These are phyloP conservation scores for Philereme transversata DNA, from an alignment of 2,888 invertebrate species.

Conservation along the genomic window DNA sequence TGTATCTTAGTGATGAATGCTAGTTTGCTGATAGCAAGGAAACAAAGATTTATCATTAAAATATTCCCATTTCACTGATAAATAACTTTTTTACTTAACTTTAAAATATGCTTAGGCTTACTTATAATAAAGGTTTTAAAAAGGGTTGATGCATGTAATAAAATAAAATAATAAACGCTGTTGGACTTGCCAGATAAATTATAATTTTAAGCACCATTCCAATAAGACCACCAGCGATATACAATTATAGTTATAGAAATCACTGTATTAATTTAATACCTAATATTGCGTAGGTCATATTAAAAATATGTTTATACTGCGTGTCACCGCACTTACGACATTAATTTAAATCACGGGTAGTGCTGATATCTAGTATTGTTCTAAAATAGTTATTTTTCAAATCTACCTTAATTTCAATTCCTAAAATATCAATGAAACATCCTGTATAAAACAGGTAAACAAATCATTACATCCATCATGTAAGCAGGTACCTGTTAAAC, in stretches of 20 bases:
- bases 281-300: conserved; percentile 29
- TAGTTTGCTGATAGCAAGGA: too few species aligned
- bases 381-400: too few species aligned
- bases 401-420: too few species aligned
- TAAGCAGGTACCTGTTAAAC: too few species aligned
- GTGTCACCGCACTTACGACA: too few species aligned
- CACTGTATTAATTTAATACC: conserved; percentile 24
- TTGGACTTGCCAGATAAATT: conserved; percentile 23
- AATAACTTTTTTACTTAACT: conserved; percentile 29
- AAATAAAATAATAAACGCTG: conserved; percentile 4
- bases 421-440: too few species aligned
- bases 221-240: conserved; percentile 19
- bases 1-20: background rate
- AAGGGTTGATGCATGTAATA: conserved; percentile 19
- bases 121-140: conserved; percentile 13
- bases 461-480: too few species aligned
- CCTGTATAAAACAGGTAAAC: too few species aligned
- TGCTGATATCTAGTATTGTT: too few species aligned
- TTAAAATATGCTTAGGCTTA: conserved; percentile 30
- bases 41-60: conserved; percentile 12
- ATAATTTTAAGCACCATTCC: conserved; percentile 28
- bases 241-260: conserved; percentile 18
- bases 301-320: conserved; percentile 44
- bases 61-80: conserved; percentile 15
- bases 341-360: too few species aligned